phyloP scores from a whole-genome alignment of 2,113 vertebrate genomes.

The Seriola aureovittata region DNA sequence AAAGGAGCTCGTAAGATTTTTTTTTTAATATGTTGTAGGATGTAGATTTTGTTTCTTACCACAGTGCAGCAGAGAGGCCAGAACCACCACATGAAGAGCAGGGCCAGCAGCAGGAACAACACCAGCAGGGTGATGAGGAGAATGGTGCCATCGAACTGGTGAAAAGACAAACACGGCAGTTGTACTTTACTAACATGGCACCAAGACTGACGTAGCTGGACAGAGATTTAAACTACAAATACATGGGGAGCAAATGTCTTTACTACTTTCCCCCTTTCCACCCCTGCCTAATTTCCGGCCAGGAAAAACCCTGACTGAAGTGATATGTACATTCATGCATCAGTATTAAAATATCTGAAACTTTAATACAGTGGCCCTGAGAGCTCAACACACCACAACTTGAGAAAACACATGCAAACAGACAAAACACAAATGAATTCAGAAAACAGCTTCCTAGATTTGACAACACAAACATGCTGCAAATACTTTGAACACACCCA shows the following conservation, averaged over 20 bases:
- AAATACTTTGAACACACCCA: too few relatives aligned
- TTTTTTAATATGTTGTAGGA: background rate
- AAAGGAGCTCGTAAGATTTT: background rate
- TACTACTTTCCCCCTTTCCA: background rate
- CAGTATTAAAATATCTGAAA: too few relatives aligned
- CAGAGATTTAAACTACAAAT: background rate
- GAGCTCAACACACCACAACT: too few relatives aligned
- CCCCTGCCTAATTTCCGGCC: too few relatives aligned
- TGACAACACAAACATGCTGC: too few relatives aligned
- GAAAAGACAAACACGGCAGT: background rate
- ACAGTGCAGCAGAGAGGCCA: constrained; percentile 90
- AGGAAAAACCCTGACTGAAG: too few relatives aligned
- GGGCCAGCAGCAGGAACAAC: constrained; percentile 86
- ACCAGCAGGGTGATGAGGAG: constrained; percentile 90
- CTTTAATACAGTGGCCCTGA: too few relatives aligned
- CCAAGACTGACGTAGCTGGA: background rate
- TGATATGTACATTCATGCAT: too few relatives aligned
- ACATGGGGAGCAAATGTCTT: background rate
- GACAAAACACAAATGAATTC: too few relatives aligned
- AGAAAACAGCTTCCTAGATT: too few relatives aligned
- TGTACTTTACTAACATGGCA: background rate
- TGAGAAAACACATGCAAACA: too few relatives aligned
- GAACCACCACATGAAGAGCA: constrained; percentile 91
- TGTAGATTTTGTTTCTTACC: constrained; percentile 80
- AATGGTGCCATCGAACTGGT: constrained; percentile 90